Conservation (phyloP, 2,113 vertebrate genomes). For the Octodon degus region DNA sequence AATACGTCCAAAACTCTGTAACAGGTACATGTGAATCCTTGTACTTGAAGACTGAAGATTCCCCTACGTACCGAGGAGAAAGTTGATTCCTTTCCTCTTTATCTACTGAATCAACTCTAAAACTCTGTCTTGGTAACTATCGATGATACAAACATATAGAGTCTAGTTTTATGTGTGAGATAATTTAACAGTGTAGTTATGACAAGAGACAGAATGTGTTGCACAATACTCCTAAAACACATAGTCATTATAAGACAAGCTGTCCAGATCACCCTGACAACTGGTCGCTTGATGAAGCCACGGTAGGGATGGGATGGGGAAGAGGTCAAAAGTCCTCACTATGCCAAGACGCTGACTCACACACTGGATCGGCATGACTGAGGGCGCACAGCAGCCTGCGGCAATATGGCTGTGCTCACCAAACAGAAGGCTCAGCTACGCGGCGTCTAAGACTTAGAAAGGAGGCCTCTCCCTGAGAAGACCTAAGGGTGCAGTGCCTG, state of each 20-base stretch:
- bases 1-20: background rate
- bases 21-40: background rate
- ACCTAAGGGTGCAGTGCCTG: background rate
- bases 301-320: fast-evolving
- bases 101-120: background rate
- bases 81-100: background rate
- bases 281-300: background rate
- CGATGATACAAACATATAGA: background rate
- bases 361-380: background rate
- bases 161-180: background rate
- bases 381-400: background rate
- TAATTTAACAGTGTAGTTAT: background rate
- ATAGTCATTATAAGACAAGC: too few relatives aligned
- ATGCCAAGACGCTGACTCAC: background rate
- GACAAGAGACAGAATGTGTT: background rate
- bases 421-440: background rate
- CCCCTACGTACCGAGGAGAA: background rate
- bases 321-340: background rate
- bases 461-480: background rate
- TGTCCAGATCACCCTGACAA: background rate
- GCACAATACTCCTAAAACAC: background rate
- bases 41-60: background rate
- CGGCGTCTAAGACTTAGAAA: background rate
- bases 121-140: background rate
- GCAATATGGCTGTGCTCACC: background rate